phyloP scores from a whole-genome alignment of 2,888 invertebrate genomes.

The Exocentrus adspersus region DNA sequence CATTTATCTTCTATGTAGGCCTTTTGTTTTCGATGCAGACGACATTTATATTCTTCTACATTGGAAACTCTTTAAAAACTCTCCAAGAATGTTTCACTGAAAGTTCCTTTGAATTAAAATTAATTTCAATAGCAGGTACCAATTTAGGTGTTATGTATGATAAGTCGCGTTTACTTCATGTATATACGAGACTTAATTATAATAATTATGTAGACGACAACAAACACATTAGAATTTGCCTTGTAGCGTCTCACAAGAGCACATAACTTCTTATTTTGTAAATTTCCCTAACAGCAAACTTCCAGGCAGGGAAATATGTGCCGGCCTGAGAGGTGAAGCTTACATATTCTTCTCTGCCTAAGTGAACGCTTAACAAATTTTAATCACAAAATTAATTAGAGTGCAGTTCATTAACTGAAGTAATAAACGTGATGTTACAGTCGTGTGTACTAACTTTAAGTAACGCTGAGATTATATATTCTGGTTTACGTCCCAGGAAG shows the following conservation, averaged over 20 bases:
- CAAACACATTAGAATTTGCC: background rate
- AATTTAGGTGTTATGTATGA: no score
- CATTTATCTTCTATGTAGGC: conserved; percentile 3
- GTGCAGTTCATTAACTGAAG: conserved; percentile 19
- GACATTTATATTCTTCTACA: no score
- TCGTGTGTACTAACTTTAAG: conserved; percentile 24
- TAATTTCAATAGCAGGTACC: no score
- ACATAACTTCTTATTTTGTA: background rate
- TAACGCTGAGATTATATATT: conserved; percentile 35
- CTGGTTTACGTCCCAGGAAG: conserved; percentile 43
- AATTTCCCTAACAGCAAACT: background rate
- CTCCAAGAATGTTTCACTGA: no score
- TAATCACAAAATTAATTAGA: conserved; percentile 23
- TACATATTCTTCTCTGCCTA: background rate
- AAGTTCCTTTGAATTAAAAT: no score
- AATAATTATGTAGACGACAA: background rate
- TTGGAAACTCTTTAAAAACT: no score
- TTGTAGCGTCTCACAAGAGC: background rate
- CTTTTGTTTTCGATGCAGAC: no score
- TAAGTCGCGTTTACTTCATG: no score
- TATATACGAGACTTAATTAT: background rate
- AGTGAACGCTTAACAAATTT: conserved; percentile 14
- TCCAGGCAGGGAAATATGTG: conserved; percentile 12
- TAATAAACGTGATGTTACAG: conserved; percentile 19
- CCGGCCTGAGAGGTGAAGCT: background rate